Conservation (phyloP, 2,113 vertebrate genomes). For the Tylochromis polylepis region DNA sequence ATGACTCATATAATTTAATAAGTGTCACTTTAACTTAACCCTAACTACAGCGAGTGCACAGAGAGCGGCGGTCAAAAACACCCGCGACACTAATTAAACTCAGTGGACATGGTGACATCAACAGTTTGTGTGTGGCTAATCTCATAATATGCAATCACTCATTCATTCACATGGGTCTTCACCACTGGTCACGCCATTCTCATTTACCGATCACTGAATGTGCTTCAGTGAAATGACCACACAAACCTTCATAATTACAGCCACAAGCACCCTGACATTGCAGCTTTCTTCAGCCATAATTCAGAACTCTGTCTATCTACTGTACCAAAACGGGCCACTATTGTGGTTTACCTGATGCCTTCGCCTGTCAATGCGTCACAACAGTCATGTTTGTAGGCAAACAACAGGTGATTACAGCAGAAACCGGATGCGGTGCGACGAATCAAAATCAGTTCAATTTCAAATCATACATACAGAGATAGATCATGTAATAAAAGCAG, state of each 20-base stretch:
- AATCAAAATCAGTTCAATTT: neutral
- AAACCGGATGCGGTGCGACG: neutral
- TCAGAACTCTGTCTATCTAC: neutral
- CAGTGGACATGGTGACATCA: neutral
- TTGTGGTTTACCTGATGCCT: neutral
- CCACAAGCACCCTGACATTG: neutral
- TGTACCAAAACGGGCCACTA: neutral
- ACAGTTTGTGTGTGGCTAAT: neutral
- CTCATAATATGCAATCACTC: neutral
- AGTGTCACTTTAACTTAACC: neutral
- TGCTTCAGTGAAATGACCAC: neutral
- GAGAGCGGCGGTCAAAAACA: neutral
- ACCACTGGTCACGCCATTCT: neutral
- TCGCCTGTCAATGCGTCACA: neutral
- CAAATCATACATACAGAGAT: neutral
- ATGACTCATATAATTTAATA: neutral
- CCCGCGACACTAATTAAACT: conserved; percentile 4
- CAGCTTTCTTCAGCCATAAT: neutral
- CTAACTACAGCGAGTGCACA: neutral
- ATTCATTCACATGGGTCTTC: neutral
- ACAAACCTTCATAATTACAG: neutral
- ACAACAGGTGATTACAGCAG: conserved; percentile 5
- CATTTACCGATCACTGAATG: neutral
- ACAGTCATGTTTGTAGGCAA: conserved; percentile 8
- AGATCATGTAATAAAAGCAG: neutral